phyloP scores from a whole-genome alignment of 2,888 invertebrate species.

The Drosophila sordidapex region DNA sequence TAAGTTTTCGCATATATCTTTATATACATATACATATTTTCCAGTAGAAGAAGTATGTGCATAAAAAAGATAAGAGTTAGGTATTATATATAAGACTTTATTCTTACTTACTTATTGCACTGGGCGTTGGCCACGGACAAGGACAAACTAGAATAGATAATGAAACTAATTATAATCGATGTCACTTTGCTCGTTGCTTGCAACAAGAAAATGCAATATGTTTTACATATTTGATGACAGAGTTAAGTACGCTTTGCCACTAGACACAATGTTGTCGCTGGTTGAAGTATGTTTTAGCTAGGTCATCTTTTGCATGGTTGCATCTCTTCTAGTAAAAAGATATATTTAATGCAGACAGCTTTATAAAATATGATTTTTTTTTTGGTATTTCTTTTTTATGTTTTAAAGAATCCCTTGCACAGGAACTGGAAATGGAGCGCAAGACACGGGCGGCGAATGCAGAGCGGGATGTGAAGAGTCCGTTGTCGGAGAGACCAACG shows the following conservation, averaged over 20 bases:
- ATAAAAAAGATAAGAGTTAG: background rate
- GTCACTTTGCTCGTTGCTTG: background rate
- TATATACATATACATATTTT: background rate
- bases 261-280: background rate
- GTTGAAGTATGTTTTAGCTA: background rate
- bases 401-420: conserved; percentile 91
- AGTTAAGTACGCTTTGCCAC: background rate
- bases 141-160: background rate
- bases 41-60: background rate
- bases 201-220: background rate
- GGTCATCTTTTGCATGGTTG: background rate
- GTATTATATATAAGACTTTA: background rate
- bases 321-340: background rate
- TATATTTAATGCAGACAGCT: background rate
- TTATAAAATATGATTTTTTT: background rate
- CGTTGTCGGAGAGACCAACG: conserved; percentile 91
- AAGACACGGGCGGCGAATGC: conserved; percentile 90
- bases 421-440: conserved; percentile 94
- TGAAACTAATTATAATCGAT: background rate
- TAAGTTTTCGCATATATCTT: background rate
- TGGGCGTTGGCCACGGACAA: background rate
- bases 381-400: background rate
- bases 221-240: background rate
- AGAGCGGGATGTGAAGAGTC: conserved; percentile 94
- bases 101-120: background rate